A percentile compares a stretch with the other conserved stretches of the same genome.
phyloP scores from a whole-genome alignment of 1,140 invertebrate species.

The Notospermus geniculatus region DNA sequence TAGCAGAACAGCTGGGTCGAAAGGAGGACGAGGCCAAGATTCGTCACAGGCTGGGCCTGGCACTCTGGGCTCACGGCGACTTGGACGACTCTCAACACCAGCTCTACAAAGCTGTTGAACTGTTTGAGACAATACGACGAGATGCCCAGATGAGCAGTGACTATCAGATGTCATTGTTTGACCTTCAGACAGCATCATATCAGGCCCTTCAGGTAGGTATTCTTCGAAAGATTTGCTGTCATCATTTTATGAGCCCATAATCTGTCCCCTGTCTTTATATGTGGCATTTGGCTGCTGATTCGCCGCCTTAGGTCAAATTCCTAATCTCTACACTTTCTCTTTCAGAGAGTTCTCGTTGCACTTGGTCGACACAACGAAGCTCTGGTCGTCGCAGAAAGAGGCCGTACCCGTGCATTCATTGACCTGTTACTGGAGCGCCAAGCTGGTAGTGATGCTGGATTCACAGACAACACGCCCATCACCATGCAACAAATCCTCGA shows the following conservation, averaged over 20 bases:
- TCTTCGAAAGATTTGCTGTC: not conserved
- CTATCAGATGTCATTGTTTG: constrained; percentile 66
- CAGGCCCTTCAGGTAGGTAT: constrained; percentile 64
- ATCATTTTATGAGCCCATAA: not conserved
- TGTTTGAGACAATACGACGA: constrained; percentile 75
- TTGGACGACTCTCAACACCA: constrained; percentile 80
- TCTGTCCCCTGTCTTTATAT: not conserved
- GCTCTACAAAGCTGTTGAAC: constrained; percentile 78
- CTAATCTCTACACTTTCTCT: constrained; percentile 17
- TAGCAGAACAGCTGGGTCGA: constrained; percentile 82
- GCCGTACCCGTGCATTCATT: constrained; percentile 69
- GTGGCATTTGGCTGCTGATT: not conserved
- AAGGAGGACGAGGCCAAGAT: constrained; percentile 88
- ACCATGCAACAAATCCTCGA: constrained; percentile 71
- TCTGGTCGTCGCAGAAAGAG: constrained; percentile 78
- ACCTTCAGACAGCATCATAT: constrained; percentile 81
- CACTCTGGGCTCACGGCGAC: constrained; percentile 81
- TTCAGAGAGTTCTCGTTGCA: constrained; percentile 76
- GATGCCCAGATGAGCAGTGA: constrained; percentile 63
- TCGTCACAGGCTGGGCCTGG: constrained; percentile 82
- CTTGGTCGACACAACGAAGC: constrained; percentile 78
- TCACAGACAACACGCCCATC: constrained; percentile 48
- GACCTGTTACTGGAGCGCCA: constrained; percentile 65
- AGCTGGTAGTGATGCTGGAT: constrained; percentile 43
- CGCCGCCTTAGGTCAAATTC: too few relatives aligned